These are phyloP conservation scores for Eurois occulta DNA, from an alignment of 2,888 invertebrate species.

Conservation along the genomic window DNA sequence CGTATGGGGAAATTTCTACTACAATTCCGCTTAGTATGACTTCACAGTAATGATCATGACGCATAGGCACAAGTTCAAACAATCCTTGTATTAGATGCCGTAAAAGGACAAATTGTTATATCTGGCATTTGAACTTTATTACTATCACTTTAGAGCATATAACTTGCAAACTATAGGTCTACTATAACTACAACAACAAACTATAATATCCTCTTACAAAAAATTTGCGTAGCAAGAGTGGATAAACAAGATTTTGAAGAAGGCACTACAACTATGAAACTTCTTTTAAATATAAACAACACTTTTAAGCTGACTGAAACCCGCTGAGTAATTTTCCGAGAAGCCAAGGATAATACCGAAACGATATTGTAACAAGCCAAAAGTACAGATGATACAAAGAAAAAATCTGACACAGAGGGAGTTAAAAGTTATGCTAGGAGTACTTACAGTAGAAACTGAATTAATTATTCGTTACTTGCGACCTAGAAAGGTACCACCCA, in stretches of 20 bases:
- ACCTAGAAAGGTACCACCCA: constrained; percentile 68
- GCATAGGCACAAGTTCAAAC: constrained; percentile 41
- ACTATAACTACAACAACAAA: not conserved
- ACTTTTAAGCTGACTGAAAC: constrained; percentile 27
- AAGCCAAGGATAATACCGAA: constrained; percentile 34
- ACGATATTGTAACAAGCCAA: constrained; percentile 26
- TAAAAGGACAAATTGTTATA: constrained; percentile 26
- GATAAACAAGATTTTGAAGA: constrained; percentile 10
- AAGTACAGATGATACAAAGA: constrained; percentile 29
- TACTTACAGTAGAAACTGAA: constrained; percentile 62
- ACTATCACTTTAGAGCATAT: not conserved
- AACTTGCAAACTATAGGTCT: not conserved
- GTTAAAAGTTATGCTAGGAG: constrained; percentile 48
- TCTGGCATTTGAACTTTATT: constrained; percentile 18
- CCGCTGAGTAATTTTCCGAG: constrained; percentile 21
- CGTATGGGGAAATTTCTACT: constrained; percentile 40
- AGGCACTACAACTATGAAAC: constrained; percentile 13
- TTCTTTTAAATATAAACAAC: constrained; percentile 17
- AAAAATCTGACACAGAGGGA: constrained; percentile 39
- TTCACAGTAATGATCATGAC: constrained; percentile 41
- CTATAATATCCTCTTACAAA: not conserved
- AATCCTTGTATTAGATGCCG: constrained; percentile 27
- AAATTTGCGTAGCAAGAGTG: not conserved
- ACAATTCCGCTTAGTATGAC: constrained; percentile 45
- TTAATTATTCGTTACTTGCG: constrained; percentile 71